phyloP scores from a whole-genome alignment of 2,113 vertebrate species.

The Protobothrops flavoviridis region DNA sequence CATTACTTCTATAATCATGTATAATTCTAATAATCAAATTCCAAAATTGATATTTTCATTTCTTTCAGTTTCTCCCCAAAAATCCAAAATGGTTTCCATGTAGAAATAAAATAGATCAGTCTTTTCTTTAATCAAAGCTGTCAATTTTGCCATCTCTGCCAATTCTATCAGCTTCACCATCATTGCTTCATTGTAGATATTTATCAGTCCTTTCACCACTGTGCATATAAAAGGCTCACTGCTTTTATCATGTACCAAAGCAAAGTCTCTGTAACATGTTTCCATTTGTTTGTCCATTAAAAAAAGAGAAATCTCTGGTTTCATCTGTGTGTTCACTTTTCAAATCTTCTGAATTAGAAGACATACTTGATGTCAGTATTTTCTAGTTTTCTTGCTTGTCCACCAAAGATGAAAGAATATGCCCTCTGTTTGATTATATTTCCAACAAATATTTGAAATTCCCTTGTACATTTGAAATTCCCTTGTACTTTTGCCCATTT shows the following conservation, averaged over 20 bases:
- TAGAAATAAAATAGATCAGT: neutral
- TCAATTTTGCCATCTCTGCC: neutral
- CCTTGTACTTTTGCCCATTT: neutral
- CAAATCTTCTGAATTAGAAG: neutral
- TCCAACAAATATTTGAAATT: neutral
- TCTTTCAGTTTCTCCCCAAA: neutral
- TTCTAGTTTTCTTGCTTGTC: neutral
- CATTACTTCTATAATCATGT: neutral
- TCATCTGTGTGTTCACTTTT: neutral
- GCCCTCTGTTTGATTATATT: neutral
- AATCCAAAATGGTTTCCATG: neutral
- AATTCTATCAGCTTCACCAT: neutral
- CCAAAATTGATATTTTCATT: neutral
- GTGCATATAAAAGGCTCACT: neutral
- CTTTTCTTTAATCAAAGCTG: neutral
- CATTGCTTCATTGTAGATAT: neutral
- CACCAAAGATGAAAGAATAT: neutral
- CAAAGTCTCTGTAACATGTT: neutral
- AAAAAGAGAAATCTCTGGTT: neutral
- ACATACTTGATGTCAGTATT: neutral
- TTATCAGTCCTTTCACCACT: neutral
- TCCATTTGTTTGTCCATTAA: neutral
- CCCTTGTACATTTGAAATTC: neutral
- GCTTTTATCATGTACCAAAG: neutral
- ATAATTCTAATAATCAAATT: neutral